Percentiles rank a stretch among this genome's conserved stretches.
These are phyloP conservation scores for Agrochola lota DNA, from an alignment of 2,888 invertebrate species.

Conservation along the genomic window DNA sequence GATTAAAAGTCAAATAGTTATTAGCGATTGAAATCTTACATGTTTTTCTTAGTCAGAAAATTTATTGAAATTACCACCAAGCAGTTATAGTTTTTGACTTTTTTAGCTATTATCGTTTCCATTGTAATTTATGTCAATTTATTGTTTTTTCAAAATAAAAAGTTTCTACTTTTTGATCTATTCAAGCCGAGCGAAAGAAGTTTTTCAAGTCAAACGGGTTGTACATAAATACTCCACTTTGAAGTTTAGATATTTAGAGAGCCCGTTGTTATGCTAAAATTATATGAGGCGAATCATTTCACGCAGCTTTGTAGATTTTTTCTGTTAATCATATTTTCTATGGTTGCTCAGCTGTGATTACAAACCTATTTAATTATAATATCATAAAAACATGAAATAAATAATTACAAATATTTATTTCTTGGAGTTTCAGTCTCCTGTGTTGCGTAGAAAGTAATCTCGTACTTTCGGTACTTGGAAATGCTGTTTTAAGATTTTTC, in stretches of 20 bases:
- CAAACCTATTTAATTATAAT: background rate
- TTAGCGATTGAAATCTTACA: background rate
- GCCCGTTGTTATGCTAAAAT: background rate
- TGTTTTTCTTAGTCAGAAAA: too few relatives aligned
- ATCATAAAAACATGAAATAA: background rate
- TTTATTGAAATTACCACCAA: background rate
- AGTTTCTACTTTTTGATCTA: background rate
- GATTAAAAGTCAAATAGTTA: background rate
- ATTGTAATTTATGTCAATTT: too few relatives aligned
- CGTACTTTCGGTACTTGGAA: background rate
- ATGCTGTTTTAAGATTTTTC: background rate
- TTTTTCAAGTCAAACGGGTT: background rate
- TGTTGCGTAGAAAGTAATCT: background rate
- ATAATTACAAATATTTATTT: background rate
- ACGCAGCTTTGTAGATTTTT: background rate
- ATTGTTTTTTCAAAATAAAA: too few relatives aligned
- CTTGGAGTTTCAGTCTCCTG: background rate
- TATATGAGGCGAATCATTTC: background rate
- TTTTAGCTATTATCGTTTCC: too few relatives aligned
- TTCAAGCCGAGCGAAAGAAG: background rate
- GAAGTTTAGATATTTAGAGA: background rate
- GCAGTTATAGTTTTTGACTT: too few relatives aligned
- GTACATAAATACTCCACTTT: background rate
- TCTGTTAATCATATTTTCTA: conserved; percentile 2
- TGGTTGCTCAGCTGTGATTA: background rate